phyloP scores from a whole-genome alignment of 2,888 invertebrate species.

The Morpho helenor region DNA sequence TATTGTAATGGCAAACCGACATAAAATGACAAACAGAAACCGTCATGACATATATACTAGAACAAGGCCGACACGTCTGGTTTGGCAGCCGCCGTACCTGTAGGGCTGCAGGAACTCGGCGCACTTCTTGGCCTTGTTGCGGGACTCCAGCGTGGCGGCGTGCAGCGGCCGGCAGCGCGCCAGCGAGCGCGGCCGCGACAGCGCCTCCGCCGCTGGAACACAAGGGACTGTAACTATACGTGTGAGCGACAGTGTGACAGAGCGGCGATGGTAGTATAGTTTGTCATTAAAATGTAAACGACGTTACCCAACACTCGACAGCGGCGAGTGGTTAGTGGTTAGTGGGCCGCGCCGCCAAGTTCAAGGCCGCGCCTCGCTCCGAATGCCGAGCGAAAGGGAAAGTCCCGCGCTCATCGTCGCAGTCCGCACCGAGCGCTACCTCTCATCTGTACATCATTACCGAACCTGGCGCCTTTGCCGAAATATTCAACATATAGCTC shows the following conservation, averaged over 20 bases:
- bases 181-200: constrained; percentile 85
- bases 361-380: constrained; percentile 55
- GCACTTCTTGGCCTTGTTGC: constrained; percentile 86
- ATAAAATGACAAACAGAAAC: no score
- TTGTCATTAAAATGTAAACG: constrained; percentile 2
- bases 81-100: constrained; percentile 56
- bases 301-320: constrained; percentile 2
- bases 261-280: no score
- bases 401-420: no score
- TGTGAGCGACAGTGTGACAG: no score
- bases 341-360: constrained; percentile 39
- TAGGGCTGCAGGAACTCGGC: constrained; percentile 86
- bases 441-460: no score
- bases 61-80: no score
- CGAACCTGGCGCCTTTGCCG: no score
- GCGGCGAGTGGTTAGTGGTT: background rate
- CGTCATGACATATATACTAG: no score
- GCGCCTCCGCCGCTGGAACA: constrained; percentile 86
- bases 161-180: constrained; percentile 88
- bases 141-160: constrained; percentile 87
- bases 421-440: background rate
- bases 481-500: no score
- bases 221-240: background rate
- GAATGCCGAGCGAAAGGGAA: no score
- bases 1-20: no score